Conservation (phyloP, 2,888 invertebrate genomes). For the Eremobia ochroleuca region DNA sequence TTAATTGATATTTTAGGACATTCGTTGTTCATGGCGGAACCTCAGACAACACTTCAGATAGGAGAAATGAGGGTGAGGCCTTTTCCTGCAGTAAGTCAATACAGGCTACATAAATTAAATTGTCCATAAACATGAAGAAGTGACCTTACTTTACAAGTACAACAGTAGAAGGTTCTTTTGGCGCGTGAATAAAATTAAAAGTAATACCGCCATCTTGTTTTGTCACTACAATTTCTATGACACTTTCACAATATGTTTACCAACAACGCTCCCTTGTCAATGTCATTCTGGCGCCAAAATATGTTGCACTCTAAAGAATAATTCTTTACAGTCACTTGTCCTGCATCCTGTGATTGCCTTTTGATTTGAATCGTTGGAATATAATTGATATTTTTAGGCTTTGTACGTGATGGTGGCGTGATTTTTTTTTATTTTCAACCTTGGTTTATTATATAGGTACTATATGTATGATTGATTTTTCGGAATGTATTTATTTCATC, state of each 20-base stretch:
- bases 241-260: not conserved
- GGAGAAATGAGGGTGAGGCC: not conserved
- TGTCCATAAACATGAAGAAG: not conserved
- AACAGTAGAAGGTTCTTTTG: not conserved
- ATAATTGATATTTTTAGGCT: slow-evolving; percentile 37
- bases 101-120: not conserved
- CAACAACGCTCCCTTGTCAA: not conserved
- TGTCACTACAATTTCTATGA: not conserved
- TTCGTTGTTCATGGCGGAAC: not conserved
- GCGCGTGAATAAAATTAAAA: not conserved
- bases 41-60: not conserved
- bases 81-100: not conserved
- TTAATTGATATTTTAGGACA: slow-evolving; percentile 27
- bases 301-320: too few species aligned
- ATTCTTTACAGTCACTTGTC: too few species aligned
- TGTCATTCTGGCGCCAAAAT: too few species aligned
- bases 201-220: not conserved
- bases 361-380: slow-evolving; percentile 38
- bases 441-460: too few species aligned
- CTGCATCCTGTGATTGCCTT: slow-evolving; percentile 23
- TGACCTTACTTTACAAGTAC: not conserved
- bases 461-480: not conserved
- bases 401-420: not conserved
- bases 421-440: slow-evolving; percentile 34
- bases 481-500: too few species aligned